Evolutionary conservation across 1,140 invertebrate species (phyloP).

Genomic region (Rhyacophila brunnea): DNA sequence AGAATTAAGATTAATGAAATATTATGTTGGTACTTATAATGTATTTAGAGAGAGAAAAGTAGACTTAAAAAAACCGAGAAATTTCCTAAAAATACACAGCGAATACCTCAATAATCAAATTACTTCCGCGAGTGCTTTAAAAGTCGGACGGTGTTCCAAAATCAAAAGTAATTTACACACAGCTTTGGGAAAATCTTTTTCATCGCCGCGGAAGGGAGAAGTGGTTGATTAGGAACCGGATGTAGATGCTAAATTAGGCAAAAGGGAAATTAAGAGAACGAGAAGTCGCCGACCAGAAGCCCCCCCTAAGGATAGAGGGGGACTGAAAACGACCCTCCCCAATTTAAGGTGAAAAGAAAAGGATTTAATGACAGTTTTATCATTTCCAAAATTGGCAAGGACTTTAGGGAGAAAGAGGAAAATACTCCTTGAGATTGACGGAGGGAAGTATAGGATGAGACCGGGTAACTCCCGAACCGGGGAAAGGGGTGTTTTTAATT

Average conservation of each 20-base stretch:
- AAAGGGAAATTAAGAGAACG: background rate
- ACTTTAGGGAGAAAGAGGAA: conserved; percentile 30
- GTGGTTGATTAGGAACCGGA: conserved; percentile 35
- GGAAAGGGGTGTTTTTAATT: conserved; percentile 36
- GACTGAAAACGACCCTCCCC: background rate
- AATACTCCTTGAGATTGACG: conserved; percentile 32
- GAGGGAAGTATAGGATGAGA: conserved; percentile 17
- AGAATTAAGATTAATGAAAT: too few species aligned
- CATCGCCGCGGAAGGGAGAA: conserved; percentile 22
- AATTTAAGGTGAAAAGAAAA: conserved; percentile 36
- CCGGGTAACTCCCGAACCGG: conserved; percentile 9
- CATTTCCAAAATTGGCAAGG: conserved; percentile 37
- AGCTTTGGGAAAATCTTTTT: conserved; percentile 31
- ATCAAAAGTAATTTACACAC: conserved; percentile 34
- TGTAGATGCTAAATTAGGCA: conserved; percentile 36
- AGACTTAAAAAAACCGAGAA: too few species aligned
- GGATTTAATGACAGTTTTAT: conserved; percentile 38
- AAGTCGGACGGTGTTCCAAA: conserved; percentile 20
- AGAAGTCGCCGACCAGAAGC: too few species aligned
- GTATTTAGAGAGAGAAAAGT: too few species aligned
- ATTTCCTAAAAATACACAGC: too few species aligned
- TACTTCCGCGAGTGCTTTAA: conserved; percentile 17
- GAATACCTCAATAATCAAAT: conserved; percentile 16
- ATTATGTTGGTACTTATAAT: too few species aligned
- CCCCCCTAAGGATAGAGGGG: background rate